A percentile compares a stretch with the other conserved stretches of the same genome.
Conservation (phyloP, 1,140 invertebrate genomes). For the Drosophila melanica region DNA sequence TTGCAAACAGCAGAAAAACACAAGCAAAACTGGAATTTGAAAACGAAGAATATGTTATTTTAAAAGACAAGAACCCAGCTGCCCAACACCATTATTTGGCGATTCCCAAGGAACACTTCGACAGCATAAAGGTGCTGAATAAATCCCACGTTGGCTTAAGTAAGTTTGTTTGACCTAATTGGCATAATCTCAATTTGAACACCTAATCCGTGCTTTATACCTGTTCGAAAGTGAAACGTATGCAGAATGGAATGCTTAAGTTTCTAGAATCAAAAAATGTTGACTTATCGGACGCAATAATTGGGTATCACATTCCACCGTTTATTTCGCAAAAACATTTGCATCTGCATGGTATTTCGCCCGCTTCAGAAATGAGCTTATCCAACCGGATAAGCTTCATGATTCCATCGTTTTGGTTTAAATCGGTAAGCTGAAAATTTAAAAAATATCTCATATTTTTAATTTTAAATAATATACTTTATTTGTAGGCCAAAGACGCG, state of each 20-base stretch:
- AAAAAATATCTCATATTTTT: neutral
- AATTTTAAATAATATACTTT: neutral
- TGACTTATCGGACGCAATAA: constrained; percentile 86
- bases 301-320: constrained; percentile 97
- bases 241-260: constrained; percentile 53
- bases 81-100: constrained; percentile 92
- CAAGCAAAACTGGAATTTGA: constrained; percentile 87
- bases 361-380: constrained; percentile 89
- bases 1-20: constrained; percentile 86
- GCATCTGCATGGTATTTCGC: constrained; percentile 94
- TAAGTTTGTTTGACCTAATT: constrained; percentile 83
- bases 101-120: constrained; percentile 91
- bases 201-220: too few species aligned
- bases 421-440: constrained; percentile 87
- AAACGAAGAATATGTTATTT: constrained; percentile 91
- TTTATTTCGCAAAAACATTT: constrained; percentile 93
- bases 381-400: constrained; percentile 89
- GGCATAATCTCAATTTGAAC: neutral
- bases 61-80: constrained; percentile 93
- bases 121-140: constrained; percentile 88
- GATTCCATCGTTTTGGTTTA: constrained; percentile 93
- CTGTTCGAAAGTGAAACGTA: constrained; percentile 46
- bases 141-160: constrained; percentile 87
- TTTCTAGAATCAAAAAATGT: constrained; percentile 83
- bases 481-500: constrained; percentile 39